phyloP scores from a whole-genome alignment of 2,888 invertebrate species.

The Athrips mouffetella region DNA sequence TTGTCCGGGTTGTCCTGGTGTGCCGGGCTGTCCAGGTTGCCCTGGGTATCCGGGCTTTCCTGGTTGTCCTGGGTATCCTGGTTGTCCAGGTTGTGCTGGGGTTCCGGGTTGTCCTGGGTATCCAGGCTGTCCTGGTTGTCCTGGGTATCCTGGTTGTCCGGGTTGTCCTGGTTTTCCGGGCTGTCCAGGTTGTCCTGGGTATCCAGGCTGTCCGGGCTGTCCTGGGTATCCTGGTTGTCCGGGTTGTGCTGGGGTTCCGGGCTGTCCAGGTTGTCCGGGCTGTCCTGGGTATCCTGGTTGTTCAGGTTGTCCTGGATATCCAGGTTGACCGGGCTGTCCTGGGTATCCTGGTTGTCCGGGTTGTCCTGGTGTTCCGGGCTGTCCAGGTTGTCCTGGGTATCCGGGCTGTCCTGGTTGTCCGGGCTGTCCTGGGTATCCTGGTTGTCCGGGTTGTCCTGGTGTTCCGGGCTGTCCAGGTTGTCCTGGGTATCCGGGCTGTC shows the following conservation, averaged over 20 bases:
- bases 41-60: conserved; percentile 32
- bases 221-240: conserved; percentile 32
- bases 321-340: conserved; percentile 34
- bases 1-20: conserved; percentile 56
- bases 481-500: conserved; percentile 26
- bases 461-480: conserved; percentile 23
- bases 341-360: conserved; percentile 24
- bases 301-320: conserved; percentile 26
- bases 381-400: conserved; percentile 28
- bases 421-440: conserved; percentile 24
- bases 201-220: conserved; percentile 21
- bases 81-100: conserved; percentile 21
- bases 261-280: too few relatives aligned
- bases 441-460: conserved; percentile 25
- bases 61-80: conserved; percentile 29
- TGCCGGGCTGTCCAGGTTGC: conserved; percentile 20
- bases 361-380: conserved; percentile 21
- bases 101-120: conserved; percentile 51
- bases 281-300: conserved; percentile 19
- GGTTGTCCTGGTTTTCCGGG: conserved; percentile 62
- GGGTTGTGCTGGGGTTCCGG: too few relatives aligned
- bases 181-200: conserved; percentile 23
- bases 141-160: conserved; percentile 50
- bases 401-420: conserved; percentile 25
- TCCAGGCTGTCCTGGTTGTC: conserved; percentile 31